These are phyloP conservation scores for Prosapia bicincta DNA, from an alignment of 2,888 invertebrate genomes.

Conservation along the genomic window DNA sequence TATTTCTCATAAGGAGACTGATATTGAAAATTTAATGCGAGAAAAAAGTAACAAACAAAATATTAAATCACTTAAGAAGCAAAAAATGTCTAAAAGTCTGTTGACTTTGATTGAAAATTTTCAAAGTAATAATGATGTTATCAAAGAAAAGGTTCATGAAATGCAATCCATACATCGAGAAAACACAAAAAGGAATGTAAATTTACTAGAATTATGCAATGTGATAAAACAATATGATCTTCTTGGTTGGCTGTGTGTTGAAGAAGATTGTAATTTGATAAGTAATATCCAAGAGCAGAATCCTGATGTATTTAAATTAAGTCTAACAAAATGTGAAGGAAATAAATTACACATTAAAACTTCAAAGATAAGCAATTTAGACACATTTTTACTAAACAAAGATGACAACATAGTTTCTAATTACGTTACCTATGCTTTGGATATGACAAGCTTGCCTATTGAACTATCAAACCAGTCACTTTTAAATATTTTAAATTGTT, in stretches of 20 bases:
- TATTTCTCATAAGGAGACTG: not conserved
- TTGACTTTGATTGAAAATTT: not conserved
- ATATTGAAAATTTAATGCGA: not conserved
- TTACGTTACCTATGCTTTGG: not conserved
- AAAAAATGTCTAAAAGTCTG: not conserved
- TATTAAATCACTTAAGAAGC: not conserved
- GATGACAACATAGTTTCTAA: not conserved
- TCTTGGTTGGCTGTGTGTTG: conserved; percentile 16
- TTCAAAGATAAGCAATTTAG: not conserved
- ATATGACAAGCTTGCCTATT: not conserved
- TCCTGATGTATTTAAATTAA: not conserved
- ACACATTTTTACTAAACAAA: not conserved
- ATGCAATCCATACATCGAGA: not conserved
- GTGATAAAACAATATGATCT: conserved; percentile 13
- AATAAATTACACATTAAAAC: conserved; percentile 10
- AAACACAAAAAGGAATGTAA: not conserved
- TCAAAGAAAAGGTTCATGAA: not conserved
- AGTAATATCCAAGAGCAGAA: not conserved
- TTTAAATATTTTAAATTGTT: not conserved
- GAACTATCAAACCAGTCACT: not conserved
- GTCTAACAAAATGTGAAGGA: not conserved
- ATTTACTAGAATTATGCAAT: not conserved
- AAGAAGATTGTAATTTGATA: conserved; percentile 3
- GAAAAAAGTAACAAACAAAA: not conserved
- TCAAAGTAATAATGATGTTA: too few relatives aligned